Evolutionary conservation across 2,113 vertebrate genomes (phyloP).

Genomic region (Tichodroma muraria): DNA sequence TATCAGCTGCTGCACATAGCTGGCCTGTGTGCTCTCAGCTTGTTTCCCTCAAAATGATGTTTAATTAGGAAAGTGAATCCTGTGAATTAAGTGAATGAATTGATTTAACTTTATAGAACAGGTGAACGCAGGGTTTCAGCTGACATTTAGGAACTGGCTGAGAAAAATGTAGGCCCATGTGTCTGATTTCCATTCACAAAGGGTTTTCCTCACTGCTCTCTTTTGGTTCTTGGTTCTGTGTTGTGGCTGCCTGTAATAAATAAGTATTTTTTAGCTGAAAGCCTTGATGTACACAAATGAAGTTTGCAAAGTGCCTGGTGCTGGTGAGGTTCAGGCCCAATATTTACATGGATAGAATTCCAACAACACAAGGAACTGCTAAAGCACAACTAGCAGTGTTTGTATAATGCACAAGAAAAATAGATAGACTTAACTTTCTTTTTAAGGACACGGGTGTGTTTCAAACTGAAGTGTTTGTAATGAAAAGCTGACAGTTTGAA

Average conservation of each 20-base stretch:
- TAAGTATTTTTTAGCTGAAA: not conserved
- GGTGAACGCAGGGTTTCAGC: not conserved
- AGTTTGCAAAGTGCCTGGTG: not conserved
- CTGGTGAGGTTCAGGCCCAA: not conserved
- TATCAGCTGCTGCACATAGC: not conserved
- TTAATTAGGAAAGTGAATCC: not conserved
- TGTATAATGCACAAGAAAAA: not conserved
- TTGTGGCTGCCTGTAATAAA: not conserved
- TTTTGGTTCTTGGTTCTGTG: not conserved
- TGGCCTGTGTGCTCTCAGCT: not conserved
- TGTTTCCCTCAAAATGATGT: not conserved
- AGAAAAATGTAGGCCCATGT: rapidly evolving
- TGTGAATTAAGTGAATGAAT: not conserved
- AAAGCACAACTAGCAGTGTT: not conserved
- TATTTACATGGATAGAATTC: not conserved
- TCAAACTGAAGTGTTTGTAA: not conserved
- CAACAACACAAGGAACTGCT: not conserved
- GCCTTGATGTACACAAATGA: not conserved
- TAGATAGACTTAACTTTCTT: not conserved
- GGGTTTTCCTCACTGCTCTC: not conserved
- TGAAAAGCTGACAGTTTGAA: conserved; percentile 10
- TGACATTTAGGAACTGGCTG: not conserved
- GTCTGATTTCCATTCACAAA: rapidly evolving
- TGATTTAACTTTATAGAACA: not conserved
- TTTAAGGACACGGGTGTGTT: not conserved